Base-by-base conservation (phyloP, 1,140 invertebrate species). In the Macrotrachela quadricornifera region DNA sequence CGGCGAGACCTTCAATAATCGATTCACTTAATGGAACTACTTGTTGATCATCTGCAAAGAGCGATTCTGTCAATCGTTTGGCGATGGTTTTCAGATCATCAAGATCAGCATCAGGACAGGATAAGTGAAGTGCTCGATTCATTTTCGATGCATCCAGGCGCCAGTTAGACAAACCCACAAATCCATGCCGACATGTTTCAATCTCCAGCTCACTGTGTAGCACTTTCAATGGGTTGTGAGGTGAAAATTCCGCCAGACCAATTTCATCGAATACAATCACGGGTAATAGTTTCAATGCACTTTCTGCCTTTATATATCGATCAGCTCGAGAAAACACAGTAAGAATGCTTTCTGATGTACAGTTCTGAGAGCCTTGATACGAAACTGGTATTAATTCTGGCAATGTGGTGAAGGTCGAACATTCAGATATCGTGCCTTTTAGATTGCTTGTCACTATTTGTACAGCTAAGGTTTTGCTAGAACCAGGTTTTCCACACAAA, bases 221-320 rank as follows among this genome's bases (percentile, higher is more conserved):
- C 14, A 65, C 65, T 60, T 67, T 67, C 1, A 67, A 56, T n/a
- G 65, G 65, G 62, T 65, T 66, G 41, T 51, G 57, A 12, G 61
- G 59, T 10, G 63, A 65, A 14, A 56, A 45, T 49, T 60, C 59
- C n/a, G 59, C 58, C 2, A 60, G 18, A 30, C 59, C 59, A n/a
- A 60, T 57, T 49, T 60, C 59, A 54, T 60, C 59, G 8, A 60
- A 36, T 14, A 60, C 21, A 30, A 30, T 30, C 2, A 30, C 21
- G 8, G 21, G 21, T 30, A 30, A 30, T 4, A 30, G 2, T 30
- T 30, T 8, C 8, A 8, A 30, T 4, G 2, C 21, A 37, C 44
- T 51, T 30, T 8, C 2, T 30, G 8, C 21, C 8, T 8, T 8
- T 2, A 30, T 49, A 41, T 57, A 60, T 30, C 54, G 48, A 39